phyloP scores from a whole-genome alignment of 2,113 vertebrate genomes.

The Eurystomus gularis region DNA sequence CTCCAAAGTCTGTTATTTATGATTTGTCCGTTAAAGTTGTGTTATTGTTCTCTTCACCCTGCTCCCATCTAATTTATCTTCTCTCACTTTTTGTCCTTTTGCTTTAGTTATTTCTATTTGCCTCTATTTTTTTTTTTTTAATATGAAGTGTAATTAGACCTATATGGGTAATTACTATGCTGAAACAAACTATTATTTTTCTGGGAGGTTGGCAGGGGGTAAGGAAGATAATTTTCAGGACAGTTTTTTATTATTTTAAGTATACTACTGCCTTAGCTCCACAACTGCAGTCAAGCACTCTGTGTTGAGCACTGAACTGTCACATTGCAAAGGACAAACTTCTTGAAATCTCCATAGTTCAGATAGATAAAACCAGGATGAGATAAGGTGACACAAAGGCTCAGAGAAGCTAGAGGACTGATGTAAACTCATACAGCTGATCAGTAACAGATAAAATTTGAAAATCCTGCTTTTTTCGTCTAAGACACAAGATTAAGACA shows the following conservation, averaged over 20 bases:
- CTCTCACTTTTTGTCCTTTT: background rate
- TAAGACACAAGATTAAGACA: slow-evolving; percentile 28
- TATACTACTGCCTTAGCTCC: background rate
- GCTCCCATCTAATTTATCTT: background rate
- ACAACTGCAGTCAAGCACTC: background rate
- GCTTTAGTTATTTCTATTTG: background rate
- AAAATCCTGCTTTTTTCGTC: slow-evolving; percentile 42
- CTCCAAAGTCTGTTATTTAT: background rate
- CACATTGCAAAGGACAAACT: background rate
- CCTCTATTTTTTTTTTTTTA: background rate
- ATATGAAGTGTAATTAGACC: background rate
- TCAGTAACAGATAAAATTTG: slow-evolving; percentile 39
- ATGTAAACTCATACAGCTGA: slow-evolving; percentile 3
- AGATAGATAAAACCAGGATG: background rate
- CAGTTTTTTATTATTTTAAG: background rate
- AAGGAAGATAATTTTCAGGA: background rate
- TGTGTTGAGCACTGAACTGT: background rate
- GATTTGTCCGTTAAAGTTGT: background rate
- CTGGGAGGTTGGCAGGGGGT: rapidly evolving
- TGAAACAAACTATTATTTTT: background rate
- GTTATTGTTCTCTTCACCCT: background rate
- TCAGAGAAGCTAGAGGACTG: background rate
- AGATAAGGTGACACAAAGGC: slow-evolving; percentile 34
- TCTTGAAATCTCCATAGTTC: background rate
- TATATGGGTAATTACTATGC: background rate